These are phyloP conservation scores for Mellivora capensis DNA, from an alignment of 2,113 vertebrate species.

Conservation along the genomic window DNA sequence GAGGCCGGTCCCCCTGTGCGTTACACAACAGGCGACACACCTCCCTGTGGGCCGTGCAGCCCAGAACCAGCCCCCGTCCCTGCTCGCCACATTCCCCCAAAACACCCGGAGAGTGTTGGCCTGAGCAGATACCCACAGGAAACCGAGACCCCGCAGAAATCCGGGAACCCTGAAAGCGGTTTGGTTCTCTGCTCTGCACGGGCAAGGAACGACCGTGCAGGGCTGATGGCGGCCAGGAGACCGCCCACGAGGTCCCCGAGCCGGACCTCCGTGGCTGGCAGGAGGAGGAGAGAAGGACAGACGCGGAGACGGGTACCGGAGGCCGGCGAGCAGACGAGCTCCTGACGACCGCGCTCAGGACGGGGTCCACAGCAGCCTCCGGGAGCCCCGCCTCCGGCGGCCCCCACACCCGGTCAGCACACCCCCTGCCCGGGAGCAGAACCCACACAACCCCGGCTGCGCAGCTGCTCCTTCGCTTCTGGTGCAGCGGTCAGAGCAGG, in stretches of 20 bases:
- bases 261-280: not conserved
- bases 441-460: too few species aligned
- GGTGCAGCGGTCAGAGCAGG: not conserved
- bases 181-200: not conserved
- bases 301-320: too few species aligned
- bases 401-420: accelerated
- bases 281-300: not conserved
- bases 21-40: not conserved
- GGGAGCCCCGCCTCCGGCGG: not conserved
- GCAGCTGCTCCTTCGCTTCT: not conserved
- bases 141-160: not conserved
- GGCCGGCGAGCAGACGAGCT: too few species aligned
- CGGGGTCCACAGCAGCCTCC: not conserved
- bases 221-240: not conserved
- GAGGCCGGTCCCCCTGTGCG: not conserved
- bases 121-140: not conserved
- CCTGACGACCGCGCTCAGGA: not conserved
- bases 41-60: not conserved
- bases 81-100: not conserved
- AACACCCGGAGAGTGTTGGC: too few species aligned
- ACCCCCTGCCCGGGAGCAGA: not conserved
- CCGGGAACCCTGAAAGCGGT: not conserved
- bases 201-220: not conserved
- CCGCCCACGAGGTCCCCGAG: not conserved
- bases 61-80: not conserved